A percentile compares a stretch with the other conserved stretches of the same genome.
phyloP scores from a whole-genome alignment of 1,140 invertebrate genomes.

The Drosophila micromelanica region DNA sequence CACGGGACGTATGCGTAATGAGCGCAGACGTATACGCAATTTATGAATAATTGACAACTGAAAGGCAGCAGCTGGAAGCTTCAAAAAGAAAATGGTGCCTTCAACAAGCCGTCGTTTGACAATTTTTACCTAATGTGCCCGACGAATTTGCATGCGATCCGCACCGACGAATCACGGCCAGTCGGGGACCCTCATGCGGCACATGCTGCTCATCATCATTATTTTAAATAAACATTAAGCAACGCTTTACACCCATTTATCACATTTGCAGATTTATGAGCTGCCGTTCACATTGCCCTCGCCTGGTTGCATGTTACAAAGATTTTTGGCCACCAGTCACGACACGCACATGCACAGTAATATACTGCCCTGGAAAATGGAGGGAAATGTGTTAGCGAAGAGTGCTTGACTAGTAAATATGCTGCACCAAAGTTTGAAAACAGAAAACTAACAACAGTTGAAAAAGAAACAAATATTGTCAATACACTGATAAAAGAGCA shows the following conservation, averaged over 20 bases:
- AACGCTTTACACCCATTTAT: slow-evolving; percentile 78
- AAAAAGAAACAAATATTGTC: not conserved
- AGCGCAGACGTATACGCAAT: slow-evolving; percentile 68
- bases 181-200: slow-evolving; percentile 13
- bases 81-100: not conserved
- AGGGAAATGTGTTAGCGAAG: not conserved
- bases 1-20: slow-evolving; percentile 69
- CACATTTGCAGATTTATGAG: slow-evolving; percentile 78
- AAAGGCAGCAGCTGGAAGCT: slow-evolving; percentile 55
- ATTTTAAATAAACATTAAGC: slow-evolving; percentile 80
- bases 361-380: not conserved
- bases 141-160: slow-evolving; percentile 62
- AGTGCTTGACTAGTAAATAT: not conserved
- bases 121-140: slow-evolving; percentile 47
- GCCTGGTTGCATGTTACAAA: slow-evolving; percentile 30
- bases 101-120: slow-evolving; percentile 44
- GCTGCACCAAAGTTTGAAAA: not conserved
- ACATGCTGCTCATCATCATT: slow-evolving; percentile 72
- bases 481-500: no score
- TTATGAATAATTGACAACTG: slow-evolving; percentile 76
- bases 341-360: not conserved
- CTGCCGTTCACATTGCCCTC: slow-evolving; percentile 41
- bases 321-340: slow-evolving; percentile 17
- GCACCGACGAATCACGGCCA: not conserved
- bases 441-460: not conserved